A percentile compares a stretch with the other conserved stretches of the same genome.
phyloP scores from a whole-genome alignment of 2,797 vertebrate species.

The Neopelma chrysocephalum region DNA sequence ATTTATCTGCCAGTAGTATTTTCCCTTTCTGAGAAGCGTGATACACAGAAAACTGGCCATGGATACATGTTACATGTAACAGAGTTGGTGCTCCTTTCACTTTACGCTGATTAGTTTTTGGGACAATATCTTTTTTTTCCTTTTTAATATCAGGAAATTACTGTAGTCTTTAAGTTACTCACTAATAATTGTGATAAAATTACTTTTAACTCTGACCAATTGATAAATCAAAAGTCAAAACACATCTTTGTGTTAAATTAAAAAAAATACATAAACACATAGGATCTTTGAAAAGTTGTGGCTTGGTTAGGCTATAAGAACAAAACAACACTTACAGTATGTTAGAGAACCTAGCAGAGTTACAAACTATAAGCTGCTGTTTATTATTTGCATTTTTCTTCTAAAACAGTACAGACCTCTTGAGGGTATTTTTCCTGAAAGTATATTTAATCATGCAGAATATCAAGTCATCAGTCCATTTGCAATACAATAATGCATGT shows the following conservation, averaged over 20 bases:
- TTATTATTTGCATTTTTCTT: background rate
- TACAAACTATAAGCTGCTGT: background rate
- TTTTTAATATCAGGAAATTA: background rate
- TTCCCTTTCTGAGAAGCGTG: background rate
- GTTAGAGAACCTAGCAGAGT: background rate
- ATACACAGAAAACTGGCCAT: background rate
- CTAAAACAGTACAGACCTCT: background rate
- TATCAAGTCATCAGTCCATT: background rate
- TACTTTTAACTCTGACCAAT: background rate
- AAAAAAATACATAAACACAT: background rate
- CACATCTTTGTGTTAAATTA: background rate
- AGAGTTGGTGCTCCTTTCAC: background rate
- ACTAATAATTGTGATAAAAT: background rate
- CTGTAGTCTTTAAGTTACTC: background rate
- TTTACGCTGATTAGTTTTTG: background rate
- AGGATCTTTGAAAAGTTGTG: background rate
- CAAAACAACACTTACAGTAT: background rate
- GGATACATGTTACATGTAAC: background rate
- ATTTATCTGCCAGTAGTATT: background rate
- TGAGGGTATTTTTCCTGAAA: background rate
- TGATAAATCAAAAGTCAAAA: constrained; percentile 6
- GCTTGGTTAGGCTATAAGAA: background rate
- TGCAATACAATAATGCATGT: background rate
- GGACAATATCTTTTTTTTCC: background rate
- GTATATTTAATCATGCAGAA: background rate